Evolutionary conservation across 2,113 vertebrate genomes (phyloP).

Genomic region (Lanius collurio): DNA sequence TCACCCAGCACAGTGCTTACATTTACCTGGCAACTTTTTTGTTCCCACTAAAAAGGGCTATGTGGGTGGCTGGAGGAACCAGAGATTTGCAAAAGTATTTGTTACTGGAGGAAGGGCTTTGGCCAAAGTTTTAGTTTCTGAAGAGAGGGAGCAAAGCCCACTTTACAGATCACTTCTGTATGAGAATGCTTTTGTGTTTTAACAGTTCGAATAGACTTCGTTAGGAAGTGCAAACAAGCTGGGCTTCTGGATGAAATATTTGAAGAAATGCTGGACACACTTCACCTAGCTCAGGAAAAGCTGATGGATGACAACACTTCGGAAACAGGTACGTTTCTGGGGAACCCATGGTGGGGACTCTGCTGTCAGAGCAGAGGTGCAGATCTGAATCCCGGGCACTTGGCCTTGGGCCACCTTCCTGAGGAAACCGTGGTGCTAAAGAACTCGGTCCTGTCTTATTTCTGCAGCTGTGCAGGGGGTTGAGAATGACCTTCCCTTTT

Average conservation of each 20-base stretch:
- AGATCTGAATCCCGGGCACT: neutral
- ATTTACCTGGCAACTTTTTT: neutral
- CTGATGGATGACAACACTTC: conserved; percentile 71
- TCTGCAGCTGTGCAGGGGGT: neutral
- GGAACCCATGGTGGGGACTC: neutral
- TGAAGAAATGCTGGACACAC: conserved; percentile 71
- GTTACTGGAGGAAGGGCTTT: neutral
- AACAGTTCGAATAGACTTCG: conserved; percentile 58
- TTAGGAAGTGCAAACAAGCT: conserved; percentile 75
- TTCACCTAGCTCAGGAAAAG: conserved; percentile 69
- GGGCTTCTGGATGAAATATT: conserved; percentile 75
- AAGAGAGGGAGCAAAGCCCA: neutral
- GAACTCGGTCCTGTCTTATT: neutral
- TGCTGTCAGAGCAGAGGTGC: neutral
- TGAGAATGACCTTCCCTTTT: neutral
- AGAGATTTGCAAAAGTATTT: neutral
- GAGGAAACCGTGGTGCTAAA: neutral
- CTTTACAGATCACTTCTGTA: neutral
- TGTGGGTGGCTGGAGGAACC: neutral
- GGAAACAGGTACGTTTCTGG: conserved; percentile 65
- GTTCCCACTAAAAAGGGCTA: neutral
- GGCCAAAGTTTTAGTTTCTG: neutral
- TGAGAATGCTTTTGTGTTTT: neutral
- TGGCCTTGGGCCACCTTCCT: neutral
- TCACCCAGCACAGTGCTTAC: neutral